A percentile compares a stretch with the other conserved stretches of the same genome.
Conservation (phyloP, 2,113 vertebrate species). For the Canis aureus region DNA sequence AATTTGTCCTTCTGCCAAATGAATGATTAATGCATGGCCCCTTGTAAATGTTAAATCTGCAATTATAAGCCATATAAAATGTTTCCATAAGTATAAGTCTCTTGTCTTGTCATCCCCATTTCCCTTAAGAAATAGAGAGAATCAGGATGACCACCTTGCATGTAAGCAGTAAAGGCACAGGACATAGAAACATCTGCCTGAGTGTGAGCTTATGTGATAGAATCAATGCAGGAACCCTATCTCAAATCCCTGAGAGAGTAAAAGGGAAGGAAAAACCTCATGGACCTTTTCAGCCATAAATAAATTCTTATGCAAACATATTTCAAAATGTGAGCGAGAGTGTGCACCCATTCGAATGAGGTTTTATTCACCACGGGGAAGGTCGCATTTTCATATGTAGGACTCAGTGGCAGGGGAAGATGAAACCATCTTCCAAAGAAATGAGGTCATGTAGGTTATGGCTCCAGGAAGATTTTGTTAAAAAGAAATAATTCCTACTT, state of each 20-base stretch:
- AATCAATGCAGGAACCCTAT: background rate
- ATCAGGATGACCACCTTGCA: background rate
- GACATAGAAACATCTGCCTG: background rate
- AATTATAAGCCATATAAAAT: background rate
- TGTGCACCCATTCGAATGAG: constrained; percentile 63
- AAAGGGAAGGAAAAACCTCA: background rate
- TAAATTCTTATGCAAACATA: constrained; percentile 70
- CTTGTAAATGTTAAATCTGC: background rate
- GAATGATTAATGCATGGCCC: background rate
- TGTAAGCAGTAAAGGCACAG: background rate
- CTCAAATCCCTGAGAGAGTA: background rate
- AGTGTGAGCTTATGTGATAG: background rate
- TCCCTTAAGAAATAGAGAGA: background rate
- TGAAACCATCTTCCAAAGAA: constrained; percentile 57
- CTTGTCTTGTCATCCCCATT: background rate
- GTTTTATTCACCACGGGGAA: constrained; percentile 40
- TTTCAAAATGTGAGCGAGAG: constrained; percentile 63
- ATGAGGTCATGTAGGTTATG: constrained; percentile 55
- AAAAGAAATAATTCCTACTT: constrained; percentile 67
- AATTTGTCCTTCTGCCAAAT: background rate
- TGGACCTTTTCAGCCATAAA: constrained; percentile 53
- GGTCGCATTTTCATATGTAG: constrained; percentile 43
- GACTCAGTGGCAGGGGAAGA: background rate
- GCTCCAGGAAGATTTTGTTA: constrained; percentile 60
- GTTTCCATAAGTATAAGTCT: background rate